A percentile compares a stretch with the other conserved stretches of the same genome.
Evolutionary conservation across 1,140 invertebrate genomes (phyloP).

Genomic region (Coptotermes formosanus): DNA sequence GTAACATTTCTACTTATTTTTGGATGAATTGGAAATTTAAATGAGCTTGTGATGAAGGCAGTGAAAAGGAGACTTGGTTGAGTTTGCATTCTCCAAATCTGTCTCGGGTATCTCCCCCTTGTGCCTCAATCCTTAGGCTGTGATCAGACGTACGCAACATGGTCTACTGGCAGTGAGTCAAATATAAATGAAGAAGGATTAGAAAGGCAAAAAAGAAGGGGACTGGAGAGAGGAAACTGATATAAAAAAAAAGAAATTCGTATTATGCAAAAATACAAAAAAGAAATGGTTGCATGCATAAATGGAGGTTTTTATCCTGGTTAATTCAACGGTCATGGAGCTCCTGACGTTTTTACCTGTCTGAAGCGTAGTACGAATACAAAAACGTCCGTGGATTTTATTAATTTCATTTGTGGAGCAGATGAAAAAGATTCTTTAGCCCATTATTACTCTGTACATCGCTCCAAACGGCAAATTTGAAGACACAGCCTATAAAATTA

Average conservation of each 20-base stretch:
- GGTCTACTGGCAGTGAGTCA: constrained; percentile 23
- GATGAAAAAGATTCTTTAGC: too few relatives aligned
- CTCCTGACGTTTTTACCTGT: neutral
- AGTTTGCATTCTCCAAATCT: neutral
- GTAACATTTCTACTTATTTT: neutral
- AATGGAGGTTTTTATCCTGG: neutral
- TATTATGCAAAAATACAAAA: neutral
- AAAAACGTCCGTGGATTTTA: neutral
- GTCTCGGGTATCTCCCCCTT: neutral
- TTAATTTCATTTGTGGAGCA: neutral
- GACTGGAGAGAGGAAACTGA: neutral
- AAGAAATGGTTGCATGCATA: constrained; percentile 16
- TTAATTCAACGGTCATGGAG: neutral
- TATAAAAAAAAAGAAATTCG: neutral
- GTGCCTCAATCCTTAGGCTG: neutral
- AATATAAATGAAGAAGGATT: constrained; percentile 23
- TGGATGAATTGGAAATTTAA: constrained; percentile 25
- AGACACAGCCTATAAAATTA: too few relatives aligned
- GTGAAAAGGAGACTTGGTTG: neutral
- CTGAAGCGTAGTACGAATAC: neutral
- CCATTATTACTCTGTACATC: too few relatives aligned
- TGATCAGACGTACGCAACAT: neutral
- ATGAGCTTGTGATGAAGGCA: constrained; percentile 17
- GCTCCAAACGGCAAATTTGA: too few relatives aligned
- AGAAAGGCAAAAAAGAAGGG: constrained; percentile 9